Base-by-base conservation (phyloP, 2,113 vertebrate genomes). In the Galemys pyrenaicus region DNA sequence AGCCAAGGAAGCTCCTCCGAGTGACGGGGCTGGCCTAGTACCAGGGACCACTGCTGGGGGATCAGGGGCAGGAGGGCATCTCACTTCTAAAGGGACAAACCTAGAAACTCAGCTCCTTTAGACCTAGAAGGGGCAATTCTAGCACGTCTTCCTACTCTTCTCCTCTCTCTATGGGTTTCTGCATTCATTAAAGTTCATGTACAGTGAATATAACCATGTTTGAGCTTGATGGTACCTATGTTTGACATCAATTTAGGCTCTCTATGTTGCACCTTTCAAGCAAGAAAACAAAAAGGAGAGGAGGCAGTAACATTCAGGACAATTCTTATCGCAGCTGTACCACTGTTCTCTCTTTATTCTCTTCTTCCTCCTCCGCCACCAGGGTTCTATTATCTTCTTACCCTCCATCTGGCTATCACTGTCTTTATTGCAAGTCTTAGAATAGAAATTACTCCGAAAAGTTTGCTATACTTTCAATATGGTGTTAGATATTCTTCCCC, bases 21-120 rank as follows among this genome's bases (percentile, higher is more conserved):
- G 2, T 46, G 39, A 24, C 20, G 44, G 20, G 20, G 1, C 79
- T 0, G 1, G 5, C 15, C 39, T 49, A 10, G 13, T 58, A 5
- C 13, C 3, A 1, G 8, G 44, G 3, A 11, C 22, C 6, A 17
- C 28, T 30, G 30, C 24, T 30, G 41, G 6, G 44, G 49, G 30
- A 2, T 41, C 32, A 51, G 80, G 17, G 10, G 9, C 17, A 30
- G 32, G 35, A 20, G 11, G 56, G 10, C 17, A 35, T n/a, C 81
- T 54, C 32, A 37, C 37, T 44, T 22, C 24, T 24, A 46, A 51
- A 71, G 37, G 19, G 35, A 3, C 7, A 13, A 3, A 62, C 16
- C 13, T 8, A 24, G 32, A 44, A 94, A 56, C 35, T 74, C 46
- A 39, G 19, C 19, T 56, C 26, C 15, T 74, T 46, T 49, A 37